Conservation (phyloP, 2,113 vertebrate species). For the Hepsetus odoe region DNA sequence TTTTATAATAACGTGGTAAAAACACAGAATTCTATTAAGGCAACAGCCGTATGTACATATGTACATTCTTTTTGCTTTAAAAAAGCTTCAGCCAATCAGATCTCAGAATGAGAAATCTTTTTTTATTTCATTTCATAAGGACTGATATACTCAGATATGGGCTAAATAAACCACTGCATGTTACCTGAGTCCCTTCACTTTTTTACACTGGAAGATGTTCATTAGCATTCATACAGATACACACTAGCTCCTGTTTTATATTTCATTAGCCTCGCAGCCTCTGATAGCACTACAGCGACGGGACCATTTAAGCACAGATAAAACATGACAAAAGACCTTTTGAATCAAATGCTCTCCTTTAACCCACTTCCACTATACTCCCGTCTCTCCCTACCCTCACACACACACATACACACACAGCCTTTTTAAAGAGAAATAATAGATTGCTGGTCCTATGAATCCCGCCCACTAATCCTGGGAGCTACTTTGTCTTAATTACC, state of each 20-base stretch:
- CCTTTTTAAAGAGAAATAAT: constrained; percentile 60
- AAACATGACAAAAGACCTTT: constrained; percentile 63
- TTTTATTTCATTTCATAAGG: not conserved
- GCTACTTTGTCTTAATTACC: constrained; percentile 87
- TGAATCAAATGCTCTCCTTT: constrained; percentile 61
- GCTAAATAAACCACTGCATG: not conserved
- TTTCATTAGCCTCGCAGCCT: constrained; percentile 45
- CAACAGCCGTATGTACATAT: too few species aligned
- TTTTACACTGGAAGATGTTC: not conserved
- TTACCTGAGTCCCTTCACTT: constrained; percentile 5
- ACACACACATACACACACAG: not conserved
- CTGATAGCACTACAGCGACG: constrained; percentile 55
- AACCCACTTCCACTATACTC: constrained; percentile 28
- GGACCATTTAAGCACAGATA: constrained; percentile 69
- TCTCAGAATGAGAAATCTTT: not conserved
- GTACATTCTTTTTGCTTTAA: too few species aligned
- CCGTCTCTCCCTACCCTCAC: not conserved
- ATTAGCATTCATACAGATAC: constrained; percentile 1
- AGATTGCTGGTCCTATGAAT: constrained; percentile 70
- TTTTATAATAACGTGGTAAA: too few species aligned
- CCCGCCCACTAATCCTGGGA: constrained; percentile 70
- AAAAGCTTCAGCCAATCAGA: too few species aligned
- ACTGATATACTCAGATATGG: not conserved
- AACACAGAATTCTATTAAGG: too few species aligned
- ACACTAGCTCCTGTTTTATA: constrained; percentile 31